Evolutionary conservation across 2,797 vertebrate species (phyloP), one percentile per base, ranked within the genome.

Genomic region (Pangasius mekongensis): DNA sequence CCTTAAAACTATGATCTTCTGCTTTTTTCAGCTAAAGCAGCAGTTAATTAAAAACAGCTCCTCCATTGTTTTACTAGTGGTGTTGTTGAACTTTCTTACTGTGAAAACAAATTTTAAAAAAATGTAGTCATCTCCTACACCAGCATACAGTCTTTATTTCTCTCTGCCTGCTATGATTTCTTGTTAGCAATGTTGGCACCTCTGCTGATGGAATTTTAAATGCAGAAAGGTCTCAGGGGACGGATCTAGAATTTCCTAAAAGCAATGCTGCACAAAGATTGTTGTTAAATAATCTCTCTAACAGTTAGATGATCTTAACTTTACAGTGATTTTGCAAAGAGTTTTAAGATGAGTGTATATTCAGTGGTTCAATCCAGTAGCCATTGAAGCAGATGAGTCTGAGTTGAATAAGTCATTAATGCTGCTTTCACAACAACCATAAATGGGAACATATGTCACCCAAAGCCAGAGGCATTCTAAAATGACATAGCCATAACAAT

Each of bases 361-460:
- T 78, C 76, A 84, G 66, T 84, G 62, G 27, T 82, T 43, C n/a
- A 78, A 78, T 66, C 43, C 83, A 43, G 86, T 78, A 87, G 86
- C 77, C 86, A 85, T 24, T 49, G 62, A 47, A 87, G 86, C 89
- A 87, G 66, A 85, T 82, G 36, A 86, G 73, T 81, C 62, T 60
- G 74, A 58, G 54, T 89, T 36, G 74, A 87, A 89, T 74, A 85
- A 66, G 56, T 71, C 85, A 67, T 89, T 84, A 71, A 39, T 71
- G 43, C 84, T 84, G 66, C 84, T 74, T 83, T 87, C 85, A 33
- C 76, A 87, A 78, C 71, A 73, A 71, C 76, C 64, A 87, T 84
- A 84, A 89, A 85, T 24, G 52, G n/a, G 80, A 88, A 86, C 89
- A 81, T 87, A 88, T 89, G 85, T 89, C 82, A 84, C 78, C 64